phyloP scores from a whole-genome alignment of 2,113 vertebrate species.

The Oenanthe oenanthe region DNA sequence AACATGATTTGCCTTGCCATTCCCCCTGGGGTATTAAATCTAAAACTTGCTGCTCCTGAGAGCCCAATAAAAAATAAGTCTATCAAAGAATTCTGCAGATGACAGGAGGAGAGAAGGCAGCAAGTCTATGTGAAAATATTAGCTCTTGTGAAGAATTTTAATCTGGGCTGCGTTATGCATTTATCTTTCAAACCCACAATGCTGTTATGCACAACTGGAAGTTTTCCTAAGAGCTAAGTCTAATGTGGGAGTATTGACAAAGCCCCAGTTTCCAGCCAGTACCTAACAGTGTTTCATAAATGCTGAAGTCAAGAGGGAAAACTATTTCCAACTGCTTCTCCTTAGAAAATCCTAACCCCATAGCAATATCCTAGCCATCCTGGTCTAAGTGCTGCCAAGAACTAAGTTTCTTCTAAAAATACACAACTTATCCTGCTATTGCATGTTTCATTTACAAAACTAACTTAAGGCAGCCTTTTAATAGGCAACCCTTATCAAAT shows the following conservation, averaged over 20 bases:
- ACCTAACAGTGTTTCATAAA: neutral
- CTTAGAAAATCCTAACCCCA: neutral
- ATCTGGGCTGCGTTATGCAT: neutral
- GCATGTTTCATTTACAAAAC: neutral
- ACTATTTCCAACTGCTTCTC: neutral
- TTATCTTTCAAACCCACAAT: neutral
- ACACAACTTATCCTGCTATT: neutral
- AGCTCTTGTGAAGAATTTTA: neutral
- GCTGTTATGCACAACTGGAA: conserved; percentile 12
- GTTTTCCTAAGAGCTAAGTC: neutral
- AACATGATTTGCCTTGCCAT: conserved; percentile 47
- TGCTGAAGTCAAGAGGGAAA: neutral
- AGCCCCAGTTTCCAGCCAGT: neutral
- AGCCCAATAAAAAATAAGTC: conserved; percentile 25
- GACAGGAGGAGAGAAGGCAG: neutral
- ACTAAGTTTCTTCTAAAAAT: neutral
- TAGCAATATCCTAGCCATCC: neutral
- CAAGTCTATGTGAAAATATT: neutral
- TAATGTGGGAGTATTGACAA: neutral
- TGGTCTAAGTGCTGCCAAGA: neutral
- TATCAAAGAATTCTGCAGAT: conserved; percentile 30
- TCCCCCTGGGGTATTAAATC: conserved; percentile 42
- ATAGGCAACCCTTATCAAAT: neutral
- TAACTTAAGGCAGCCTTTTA: neutral
- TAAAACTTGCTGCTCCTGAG: conserved; percentile 24